These are phyloP conservation scores for Notolepis coatsorum DNA, from an alignment of 2,797 vertebrate species.

Conservation along the genomic window DNA sequence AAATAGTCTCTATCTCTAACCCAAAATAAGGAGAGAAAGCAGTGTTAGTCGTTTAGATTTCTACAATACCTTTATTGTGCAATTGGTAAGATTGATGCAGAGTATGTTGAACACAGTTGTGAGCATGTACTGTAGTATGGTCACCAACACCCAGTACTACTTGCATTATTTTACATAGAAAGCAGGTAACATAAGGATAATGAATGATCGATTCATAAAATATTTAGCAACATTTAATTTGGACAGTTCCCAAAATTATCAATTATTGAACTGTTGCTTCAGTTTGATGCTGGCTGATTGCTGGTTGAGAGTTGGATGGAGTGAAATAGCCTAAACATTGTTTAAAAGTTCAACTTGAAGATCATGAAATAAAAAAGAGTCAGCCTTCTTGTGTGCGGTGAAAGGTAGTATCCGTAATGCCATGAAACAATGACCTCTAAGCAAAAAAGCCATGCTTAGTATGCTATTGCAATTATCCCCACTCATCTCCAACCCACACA, in stretches of 20 bases:
- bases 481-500: too few species aligned
- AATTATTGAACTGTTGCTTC: not conserved
- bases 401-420: too few species aligned
- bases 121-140: not conserved
- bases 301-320: too few species aligned
- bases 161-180: conserved; percentile 9
- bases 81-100: not conserved
- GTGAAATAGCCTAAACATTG: too few species aligned
- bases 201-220: not conserved
- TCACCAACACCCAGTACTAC: not conserved
- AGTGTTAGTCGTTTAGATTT: not conserved
- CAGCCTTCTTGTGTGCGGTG: too few species aligned
- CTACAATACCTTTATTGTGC: not conserved
- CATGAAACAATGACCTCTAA: too few species aligned
- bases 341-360: too few species aligned
- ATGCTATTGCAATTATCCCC: too few species aligned
- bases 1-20: not conserved
- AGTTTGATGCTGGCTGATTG: not conserved
- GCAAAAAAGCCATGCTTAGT: too few species aligned
- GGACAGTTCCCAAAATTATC: not conserved
- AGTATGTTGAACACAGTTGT: not conserved
- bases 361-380: too few species aligned
- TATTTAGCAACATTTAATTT: conserved; percentile 2
- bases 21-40: not conserved
- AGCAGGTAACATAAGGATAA: conserved; percentile 9